Percentiles rank a stretch among this genome's conserved stretches.
phyloP scores from a whole-genome alignment of 2,113 vertebrate species.

The Meleagris gallopavo region DNA sequence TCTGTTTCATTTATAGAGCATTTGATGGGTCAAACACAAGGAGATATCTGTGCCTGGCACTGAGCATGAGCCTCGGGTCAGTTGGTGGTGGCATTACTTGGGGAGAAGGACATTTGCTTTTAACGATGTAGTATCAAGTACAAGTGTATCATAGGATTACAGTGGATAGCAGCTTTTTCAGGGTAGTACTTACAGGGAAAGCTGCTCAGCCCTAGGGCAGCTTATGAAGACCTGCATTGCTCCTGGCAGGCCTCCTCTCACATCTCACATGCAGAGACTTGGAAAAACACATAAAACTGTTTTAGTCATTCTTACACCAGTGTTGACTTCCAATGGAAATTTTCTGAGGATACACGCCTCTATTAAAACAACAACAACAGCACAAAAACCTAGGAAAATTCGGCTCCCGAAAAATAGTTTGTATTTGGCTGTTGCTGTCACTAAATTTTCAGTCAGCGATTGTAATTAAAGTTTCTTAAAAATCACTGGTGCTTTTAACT shows the following conservation, averaged over 20 bases:
- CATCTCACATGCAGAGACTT: neutral
- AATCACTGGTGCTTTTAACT: neutral
- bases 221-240: neutral
- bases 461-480: slow-evolving; percentile 15
- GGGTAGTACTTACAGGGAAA: neutral
- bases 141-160: neutral
- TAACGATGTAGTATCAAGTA: neutral
- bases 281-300: neutral
- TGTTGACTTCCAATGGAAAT: neutral
- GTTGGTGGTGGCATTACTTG: neutral
- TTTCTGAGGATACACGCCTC: too few relatives aligned
- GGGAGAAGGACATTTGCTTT: neutral
- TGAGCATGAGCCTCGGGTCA: neutral
- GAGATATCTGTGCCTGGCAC: neutral
- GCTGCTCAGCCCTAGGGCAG: neutral
- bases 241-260: neutral
- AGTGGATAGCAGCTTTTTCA: neutral
- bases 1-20: neutral
- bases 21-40: neutral
- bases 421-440: neutral
- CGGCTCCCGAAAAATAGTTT: neutral
- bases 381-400: neutral
- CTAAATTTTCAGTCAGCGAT: neutral
- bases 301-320: neutral
- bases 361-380: too few relatives aligned